Base-by-base conservation (phyloP, 2,113 vertebrate species). In the Mus musculus region DNA sequence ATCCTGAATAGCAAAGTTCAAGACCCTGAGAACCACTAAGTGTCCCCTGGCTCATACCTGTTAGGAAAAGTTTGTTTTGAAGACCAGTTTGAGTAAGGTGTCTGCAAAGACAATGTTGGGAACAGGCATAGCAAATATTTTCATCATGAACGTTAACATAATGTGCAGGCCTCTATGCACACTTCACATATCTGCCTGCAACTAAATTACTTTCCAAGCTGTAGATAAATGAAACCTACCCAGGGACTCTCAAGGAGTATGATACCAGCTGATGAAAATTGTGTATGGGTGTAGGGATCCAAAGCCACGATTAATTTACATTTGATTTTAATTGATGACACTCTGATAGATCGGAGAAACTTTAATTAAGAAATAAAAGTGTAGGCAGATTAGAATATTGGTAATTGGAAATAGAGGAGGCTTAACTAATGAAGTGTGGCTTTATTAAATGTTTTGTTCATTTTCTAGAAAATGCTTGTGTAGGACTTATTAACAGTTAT, bases 321-420 rank as follows among this genome's bases (percentile, higher is more conserved):
- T 96, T 96, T 96, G 93, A 89, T 97, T 97, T 97, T 97, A 97
- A 98, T 98, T 98, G 98, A 98, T 97, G 97, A 80, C 61, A 88
- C 85, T 88, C 73, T 93, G 95, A 94, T 94, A 90, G 96, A 96
- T 96, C 82, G 46, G 91, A 94, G 93, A 77, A 65, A 88, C 85
- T 85, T 98, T 95, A 97, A 92, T 97, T 95, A 97, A 98, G 93
- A 96, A 97, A 96, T 81, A 97, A 69, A 63, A 96, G 78, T 42
- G 33, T 94, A 93, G 39, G 73, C 91, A 81, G 96, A 97, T 81
- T 26, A 8, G 76, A 69, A 85, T 96, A 97, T 95, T 93, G 93
- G 56, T 98, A 97, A 89, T 11, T 98, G 95, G 94, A 98, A 98
- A 97, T 71, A 97, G 77, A 97, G 97, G 89, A 97, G 96, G 59